Evolutionary conservation across 2,888 invertebrate genomes (phyloP).

Genomic region (Encarsia formosa): DNA sequence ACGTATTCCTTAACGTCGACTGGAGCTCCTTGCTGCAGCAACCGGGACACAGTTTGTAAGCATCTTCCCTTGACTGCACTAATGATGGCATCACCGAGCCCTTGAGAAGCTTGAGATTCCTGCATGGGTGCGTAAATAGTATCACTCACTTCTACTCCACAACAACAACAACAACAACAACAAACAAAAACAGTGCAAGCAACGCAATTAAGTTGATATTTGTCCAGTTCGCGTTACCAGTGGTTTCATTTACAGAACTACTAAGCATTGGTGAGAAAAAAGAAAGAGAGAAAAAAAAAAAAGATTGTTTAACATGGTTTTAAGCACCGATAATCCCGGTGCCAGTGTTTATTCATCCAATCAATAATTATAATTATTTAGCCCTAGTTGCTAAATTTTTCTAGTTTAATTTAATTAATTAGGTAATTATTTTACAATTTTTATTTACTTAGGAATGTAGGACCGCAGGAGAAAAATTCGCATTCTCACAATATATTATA

Average conservation of each 20-base stretch:
- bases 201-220: too few relatives aligned
- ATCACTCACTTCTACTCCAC: constrained; percentile 24
- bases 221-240: constrained; percentile 23
- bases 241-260: constrained; percentile 24
- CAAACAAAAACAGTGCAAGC: too few relatives aligned
- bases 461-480: constrained; percentile 16
- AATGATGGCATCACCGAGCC: constrained; percentile 47
- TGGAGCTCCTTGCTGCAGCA: constrained; percentile 47
- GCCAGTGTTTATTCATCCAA: constrained; percentile 17
- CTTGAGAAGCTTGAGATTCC: constrained; percentile 48
- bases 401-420: constrained; percentile 16
- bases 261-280: constrained; percentile 5
- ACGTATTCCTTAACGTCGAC: constrained; percentile 47
- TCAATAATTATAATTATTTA: constrained; percentile 12
- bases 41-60: constrained; percentile 46
- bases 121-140: constrained; percentile 33
- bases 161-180: too few relatives aligned
- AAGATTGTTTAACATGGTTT: constrained; percentile 8
- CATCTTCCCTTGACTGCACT: constrained; percentile 49
- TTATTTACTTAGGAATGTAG: constrained; percentile 18
- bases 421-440: constrained; percentile 18
- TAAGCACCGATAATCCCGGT: constrained; percentile 10
- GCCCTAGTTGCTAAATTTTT: constrained; percentile 13
- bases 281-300: constrained; percentile 2
- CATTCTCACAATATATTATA: constrained; percentile 27